A percentile compares a stretch with the other conserved stretches of the same genome.
These are phyloP conservation scores for Ephydatia muelleri DNA, from an alignment of 37 sponge, comb jelly and placozoan genomes.

Conservation along the genomic window DNA sequence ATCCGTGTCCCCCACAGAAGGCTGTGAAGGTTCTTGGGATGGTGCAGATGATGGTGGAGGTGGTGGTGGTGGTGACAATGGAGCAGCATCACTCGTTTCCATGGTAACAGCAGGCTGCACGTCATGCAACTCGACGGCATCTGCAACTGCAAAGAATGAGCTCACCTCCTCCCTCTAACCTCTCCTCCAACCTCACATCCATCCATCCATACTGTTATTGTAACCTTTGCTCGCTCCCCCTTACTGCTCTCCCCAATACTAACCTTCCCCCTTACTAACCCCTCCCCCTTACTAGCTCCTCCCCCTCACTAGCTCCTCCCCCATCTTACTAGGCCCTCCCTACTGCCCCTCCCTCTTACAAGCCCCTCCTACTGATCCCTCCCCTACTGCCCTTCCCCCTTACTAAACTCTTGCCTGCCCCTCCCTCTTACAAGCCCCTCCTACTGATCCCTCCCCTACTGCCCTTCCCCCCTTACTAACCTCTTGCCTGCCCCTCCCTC, in stretches of 20 bases:
- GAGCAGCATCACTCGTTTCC: slow-evolving; percentile 19
- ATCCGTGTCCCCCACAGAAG: background rate
- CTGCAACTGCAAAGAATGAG: too few relatives aligned
- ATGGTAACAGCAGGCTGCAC: slow-evolving; percentile 14
- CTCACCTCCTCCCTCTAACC: too few relatives aligned
- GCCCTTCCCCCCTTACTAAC: slow-evolving; percentile 10
- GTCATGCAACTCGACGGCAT: too few relatives aligned
- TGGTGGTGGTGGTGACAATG: too few relatives aligned
- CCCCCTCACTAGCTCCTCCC: too few relatives aligned
- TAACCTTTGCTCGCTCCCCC: background rate
- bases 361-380: too few relatives aligned
- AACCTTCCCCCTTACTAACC: too few relatives aligned
- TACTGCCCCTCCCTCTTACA: background rate
- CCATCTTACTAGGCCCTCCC: slow-evolving; percentile 22
- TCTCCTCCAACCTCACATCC: background rate
- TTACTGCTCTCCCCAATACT: background rate
- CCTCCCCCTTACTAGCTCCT: too few relatives aligned
- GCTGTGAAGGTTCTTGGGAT: background rate
- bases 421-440: too few relatives aligned
- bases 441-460: slow-evolving; percentile 13
- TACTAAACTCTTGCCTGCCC: background rate
- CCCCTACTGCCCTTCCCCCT: slow-evolving; percentile 24
- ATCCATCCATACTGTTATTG: background rate
- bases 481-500: slow-evolving; percentile 2
- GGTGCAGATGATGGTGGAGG: too few relatives aligned